phyloP scores from a whole-genome alignment of 1,140 invertebrate genomes.

The Eumaeus atala region DNA sequence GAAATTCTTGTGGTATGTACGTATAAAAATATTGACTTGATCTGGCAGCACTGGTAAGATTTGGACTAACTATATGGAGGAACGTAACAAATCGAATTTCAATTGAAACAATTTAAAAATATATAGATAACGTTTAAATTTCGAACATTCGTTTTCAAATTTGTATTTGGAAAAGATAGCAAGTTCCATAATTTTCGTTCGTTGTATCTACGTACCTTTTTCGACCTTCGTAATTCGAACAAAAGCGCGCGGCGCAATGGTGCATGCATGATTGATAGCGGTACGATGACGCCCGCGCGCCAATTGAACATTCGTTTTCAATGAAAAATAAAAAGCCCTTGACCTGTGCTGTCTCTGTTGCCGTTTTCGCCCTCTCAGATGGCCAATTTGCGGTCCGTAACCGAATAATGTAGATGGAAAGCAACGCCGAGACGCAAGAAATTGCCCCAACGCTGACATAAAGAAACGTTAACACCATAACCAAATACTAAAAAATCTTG shows the following conservation, averaged over 20 bases:
- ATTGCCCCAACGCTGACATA: slow-evolving; percentile 41
- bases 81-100: no score
- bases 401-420: slow-evolving; percentile 35
- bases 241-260: slow-evolving; percentile 64
- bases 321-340: slow-evolving; percentile 56
- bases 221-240: slow-evolving; percentile 66
- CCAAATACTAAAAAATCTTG: slow-evolving; percentile 71
- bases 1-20: no score
- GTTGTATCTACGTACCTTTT: slow-evolving; percentile 50
- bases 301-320: slow-evolving; percentile 50
- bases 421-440: slow-evolving; percentile 54
- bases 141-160: neutral
- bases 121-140: neutral
- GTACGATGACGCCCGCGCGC: slow-evolving; percentile 51
- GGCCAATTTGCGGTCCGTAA: slow-evolving; percentile 45
- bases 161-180: slow-evolving; percentile 49
- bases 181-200: slow-evolving; percentile 60
- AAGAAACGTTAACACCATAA: slow-evolving; percentile 54
- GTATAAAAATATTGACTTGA: no score
- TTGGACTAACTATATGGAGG: no score
- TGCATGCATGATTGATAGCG: slow-evolving; percentile 69
- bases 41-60: no score
- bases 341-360: slow-evolving; percentile 38
- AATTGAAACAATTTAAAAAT: neutral
- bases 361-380: slow-evolving; percentile 23